phyloP scores from a whole-genome alignment of 1,140 invertebrate species.

The Potamilus streckersoni region DNA sequence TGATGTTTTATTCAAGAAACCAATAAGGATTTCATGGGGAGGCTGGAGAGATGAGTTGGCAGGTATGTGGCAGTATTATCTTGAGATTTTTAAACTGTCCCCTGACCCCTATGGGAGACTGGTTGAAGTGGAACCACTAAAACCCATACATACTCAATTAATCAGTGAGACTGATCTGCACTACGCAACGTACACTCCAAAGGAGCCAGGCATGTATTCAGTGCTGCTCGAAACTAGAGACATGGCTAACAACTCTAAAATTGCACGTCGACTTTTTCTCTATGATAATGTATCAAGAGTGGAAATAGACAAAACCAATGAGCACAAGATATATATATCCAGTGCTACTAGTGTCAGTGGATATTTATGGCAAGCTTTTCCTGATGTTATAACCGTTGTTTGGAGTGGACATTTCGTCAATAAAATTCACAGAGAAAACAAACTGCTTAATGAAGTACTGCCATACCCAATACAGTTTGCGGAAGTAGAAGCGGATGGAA shows the following conservation, averaged over 20 bases:
- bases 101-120: conserved; percentile 13
- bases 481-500: conserved; percentile 5
- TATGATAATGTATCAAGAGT: conserved; percentile 7
- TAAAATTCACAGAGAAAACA: conserved; percentile 5
- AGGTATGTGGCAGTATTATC: conserved; percentile 19
- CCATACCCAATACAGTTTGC: conserved; percentile 11
- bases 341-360: conserved; percentile 19
- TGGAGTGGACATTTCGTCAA: conserved; percentile 16
- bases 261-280: conserved; percentile 8
- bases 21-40: not conserved
- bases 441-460: conserved; percentile 6
- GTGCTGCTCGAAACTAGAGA: conserved; percentile 10
- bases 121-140: conserved; percentile 9
- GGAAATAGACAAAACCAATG: not conserved
- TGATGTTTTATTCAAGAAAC: no score
- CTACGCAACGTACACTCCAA: not conserved
- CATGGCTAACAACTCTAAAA: conserved; percentile 20
- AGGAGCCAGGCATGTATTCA: conserved; percentile 14
- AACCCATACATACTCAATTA: not conserved
- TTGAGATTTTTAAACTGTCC: conserved; percentile 22
- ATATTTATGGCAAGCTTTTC: conserved; percentile 21
- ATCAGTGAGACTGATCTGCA: not conserved
- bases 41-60: conserved; percentile 22
- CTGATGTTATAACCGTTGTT: not conserved
- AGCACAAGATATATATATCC: conserved; percentile 12